Conservation (phyloP, 2,888 invertebrate species). For the Aradus depressus region DNA sequence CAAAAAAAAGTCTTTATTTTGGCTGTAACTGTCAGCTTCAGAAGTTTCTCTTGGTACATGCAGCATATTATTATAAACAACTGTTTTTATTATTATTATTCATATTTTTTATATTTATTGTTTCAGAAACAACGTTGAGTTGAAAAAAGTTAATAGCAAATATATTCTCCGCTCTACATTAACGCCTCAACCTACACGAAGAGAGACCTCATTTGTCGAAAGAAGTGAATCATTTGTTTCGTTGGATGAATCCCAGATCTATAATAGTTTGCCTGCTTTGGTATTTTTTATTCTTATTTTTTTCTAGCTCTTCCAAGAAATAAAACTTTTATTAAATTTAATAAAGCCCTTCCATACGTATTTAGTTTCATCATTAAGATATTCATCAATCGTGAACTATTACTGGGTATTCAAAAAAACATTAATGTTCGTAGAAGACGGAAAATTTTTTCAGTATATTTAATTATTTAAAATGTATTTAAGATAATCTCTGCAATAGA, state of each 20-base stretch:
- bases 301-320: not conserved
- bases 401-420: too few species aligned
- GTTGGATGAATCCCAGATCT: conserved; percentile 21
- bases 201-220: conserved; percentile 45
- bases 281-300: not conserved
- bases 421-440: not conserved
- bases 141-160: conserved; percentile 67
- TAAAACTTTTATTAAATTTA: not conserved
- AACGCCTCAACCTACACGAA: conserved; percentile 63
- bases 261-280: too few species aligned
- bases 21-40: not conserved
- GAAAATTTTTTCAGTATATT: too few species aligned
- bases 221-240: conserved; percentile 27
- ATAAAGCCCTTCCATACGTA: too few species aligned
- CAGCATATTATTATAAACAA: too few species aligned
- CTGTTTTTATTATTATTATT: not conserved
- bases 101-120: conserved; percentile 9
- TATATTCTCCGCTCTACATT: conserved; percentile 73
- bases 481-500: too few species aligned
- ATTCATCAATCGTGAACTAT: too few species aligned
- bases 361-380: too few species aligned
- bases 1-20: not conserved
- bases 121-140: conserved; percentile 53
- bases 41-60: not conserved
- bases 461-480: too few species aligned